These are phyloP conservation scores for Etheostoma spectabile DNA, from an alignment of 2,113 vertebrate species.

Conservation along the genomic window DNA sequence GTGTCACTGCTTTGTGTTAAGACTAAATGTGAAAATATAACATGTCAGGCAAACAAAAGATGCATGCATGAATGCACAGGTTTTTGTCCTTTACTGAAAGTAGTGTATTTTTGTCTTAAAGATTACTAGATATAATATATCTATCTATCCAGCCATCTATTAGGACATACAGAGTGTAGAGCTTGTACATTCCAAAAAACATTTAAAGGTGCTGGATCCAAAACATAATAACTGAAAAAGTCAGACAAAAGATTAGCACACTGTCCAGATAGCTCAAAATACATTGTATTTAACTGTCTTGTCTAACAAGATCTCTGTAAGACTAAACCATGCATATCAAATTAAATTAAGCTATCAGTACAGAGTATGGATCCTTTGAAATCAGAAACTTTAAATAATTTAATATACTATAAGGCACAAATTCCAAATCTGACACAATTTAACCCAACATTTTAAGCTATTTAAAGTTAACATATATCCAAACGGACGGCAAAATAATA, in stretches of 20 bases:
- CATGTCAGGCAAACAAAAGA: not conserved
- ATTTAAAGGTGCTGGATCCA: not conserved
- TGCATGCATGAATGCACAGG: not conserved
- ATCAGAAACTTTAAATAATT: not conserved
- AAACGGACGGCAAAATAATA: constrained; percentile 9
- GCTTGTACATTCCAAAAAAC: not conserved
- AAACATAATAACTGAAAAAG: not conserved
- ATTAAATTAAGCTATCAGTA: constrained; percentile 12
- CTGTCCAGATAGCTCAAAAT: constrained; percentile 15
- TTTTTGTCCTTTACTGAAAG: not conserved
- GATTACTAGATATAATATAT: not conserved
- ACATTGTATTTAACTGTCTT: not conserved
- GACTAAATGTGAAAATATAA: not conserved
- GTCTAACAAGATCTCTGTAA: constrained; percentile 12
- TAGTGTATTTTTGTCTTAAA: not conserved
- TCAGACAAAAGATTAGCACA: not conserved
- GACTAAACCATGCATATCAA: constrained; percentile 13
- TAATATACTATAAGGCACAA: not conserved
- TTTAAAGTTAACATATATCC: constrained; percentile 1
- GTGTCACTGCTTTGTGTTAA: not conserved
- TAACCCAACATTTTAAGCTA: constrained; percentile 6
- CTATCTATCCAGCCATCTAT: no score
- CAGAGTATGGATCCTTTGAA: constrained; percentile 6
- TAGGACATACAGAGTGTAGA: not conserved
- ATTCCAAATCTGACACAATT: not conserved